Evolutionary conservation across 2,888 invertebrate genomes (phyloP).

Genomic region (Danaus chrysippus): DNA sequence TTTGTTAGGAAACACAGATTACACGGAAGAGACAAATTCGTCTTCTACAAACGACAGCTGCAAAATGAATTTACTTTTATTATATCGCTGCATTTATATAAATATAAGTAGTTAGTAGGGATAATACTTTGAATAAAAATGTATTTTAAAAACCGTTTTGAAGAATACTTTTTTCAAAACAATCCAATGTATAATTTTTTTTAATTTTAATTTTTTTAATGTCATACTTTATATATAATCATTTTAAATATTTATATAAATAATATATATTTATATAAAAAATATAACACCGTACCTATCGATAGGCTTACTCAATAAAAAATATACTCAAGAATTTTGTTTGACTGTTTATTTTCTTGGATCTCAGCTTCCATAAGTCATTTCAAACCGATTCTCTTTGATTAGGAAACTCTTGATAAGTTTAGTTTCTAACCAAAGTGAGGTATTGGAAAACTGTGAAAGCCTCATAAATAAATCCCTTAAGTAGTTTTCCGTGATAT

Average conservation of each 20-base stretch:
- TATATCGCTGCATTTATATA: too few relatives aligned
- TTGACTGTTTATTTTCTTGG: not conserved
- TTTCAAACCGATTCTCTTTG: constrained; percentile 6
- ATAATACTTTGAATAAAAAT: too few relatives aligned
- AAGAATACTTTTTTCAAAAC: too few relatives aligned
- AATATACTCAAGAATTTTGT: not conserved
- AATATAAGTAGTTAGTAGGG: too few relatives aligned
- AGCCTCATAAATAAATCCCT: constrained; percentile 7
- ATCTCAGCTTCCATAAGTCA: not conserved
- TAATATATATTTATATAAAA: not conserved
- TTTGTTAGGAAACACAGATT: not conserved
- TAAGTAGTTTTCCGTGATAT: constrained; percentile 7
- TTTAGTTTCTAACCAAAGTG: constrained; percentile 7
- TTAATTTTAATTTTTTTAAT: too few relatives aligned
- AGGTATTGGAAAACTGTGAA: constrained; percentile 7
- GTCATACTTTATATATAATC: too few relatives aligned
- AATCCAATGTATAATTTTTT: too few relatives aligned
- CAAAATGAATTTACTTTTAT: too few relatives aligned
- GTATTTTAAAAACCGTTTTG: too few relatives aligned
- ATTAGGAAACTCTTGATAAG: constrained; percentile 8
- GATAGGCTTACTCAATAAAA: not conserved
- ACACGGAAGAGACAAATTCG: not conserved
- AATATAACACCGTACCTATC: not conserved
- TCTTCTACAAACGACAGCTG: not conserved
- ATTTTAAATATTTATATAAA: too few relatives aligned